Evolutionary conservation across 2,113 vertebrate species (phyloP).

Genomic region (Pterocles burchelli): DNA sequence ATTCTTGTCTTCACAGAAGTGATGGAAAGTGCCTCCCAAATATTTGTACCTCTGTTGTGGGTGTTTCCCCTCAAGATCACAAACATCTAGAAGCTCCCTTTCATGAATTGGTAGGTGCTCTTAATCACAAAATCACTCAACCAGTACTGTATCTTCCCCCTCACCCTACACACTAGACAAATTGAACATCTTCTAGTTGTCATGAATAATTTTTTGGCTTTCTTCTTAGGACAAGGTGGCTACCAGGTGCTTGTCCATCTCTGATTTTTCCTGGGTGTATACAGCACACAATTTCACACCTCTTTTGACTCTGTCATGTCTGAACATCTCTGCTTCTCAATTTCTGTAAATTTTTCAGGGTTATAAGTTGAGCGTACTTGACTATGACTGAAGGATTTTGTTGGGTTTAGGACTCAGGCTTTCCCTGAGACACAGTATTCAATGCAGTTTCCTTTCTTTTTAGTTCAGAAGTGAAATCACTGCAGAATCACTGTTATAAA

Average conservation of each 20-base stretch:
- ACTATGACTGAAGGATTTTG: not conserved
- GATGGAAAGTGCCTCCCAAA: not conserved
- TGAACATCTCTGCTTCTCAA: not conserved
- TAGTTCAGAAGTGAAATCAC: not conserved
- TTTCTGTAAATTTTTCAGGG: not conserved
- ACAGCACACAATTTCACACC: not conserved
- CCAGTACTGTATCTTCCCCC: not conserved
- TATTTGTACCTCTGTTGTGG: not conserved
- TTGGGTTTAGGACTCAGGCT: not conserved
- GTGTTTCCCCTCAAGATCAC: not conserved
- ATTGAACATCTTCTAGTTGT: not conserved
- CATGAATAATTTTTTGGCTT: not conserved
- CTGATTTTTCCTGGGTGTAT: not conserved
- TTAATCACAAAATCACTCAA: not conserved
- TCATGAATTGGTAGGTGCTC: not conserved
- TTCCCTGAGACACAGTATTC: not conserved
- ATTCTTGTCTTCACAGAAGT: not conserved
- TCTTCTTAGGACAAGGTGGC: not conserved
- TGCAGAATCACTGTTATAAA: not conserved
- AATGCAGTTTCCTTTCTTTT: not conserved
- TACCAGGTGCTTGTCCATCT: not conserved
- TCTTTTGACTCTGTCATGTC: not conserved
- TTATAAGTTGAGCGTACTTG: not conserved
- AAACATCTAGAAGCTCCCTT: not conserved
- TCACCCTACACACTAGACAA: not conserved